Conservation (phyloP, 1,140 invertebrate genomes). For the Zaprionus taronus region DNA sequence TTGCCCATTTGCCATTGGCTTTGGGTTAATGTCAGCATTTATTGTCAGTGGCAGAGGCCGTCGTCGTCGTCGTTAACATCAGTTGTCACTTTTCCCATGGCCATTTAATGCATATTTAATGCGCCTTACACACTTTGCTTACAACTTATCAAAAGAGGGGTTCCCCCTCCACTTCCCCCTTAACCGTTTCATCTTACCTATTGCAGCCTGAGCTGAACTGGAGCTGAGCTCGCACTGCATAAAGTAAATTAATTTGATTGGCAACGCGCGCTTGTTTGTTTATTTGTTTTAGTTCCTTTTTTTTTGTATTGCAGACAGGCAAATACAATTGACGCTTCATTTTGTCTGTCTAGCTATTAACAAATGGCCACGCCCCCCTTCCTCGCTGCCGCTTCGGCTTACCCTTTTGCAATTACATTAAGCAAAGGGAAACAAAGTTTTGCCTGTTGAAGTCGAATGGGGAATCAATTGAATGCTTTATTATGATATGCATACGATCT, state of each 20-base stretch:
- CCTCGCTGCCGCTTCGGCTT: neutral
- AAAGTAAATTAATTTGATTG: slow-evolving; percentile 57
- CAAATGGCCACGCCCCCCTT: neutral
- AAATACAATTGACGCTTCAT: slow-evolving; percentile 36
- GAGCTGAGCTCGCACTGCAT: slow-evolving; percentile 17
- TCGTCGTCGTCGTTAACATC: slow-evolving; percentile 36
- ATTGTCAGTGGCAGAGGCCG: slow-evolving; percentile 19
- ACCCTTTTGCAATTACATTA: slow-evolving; percentile 50
- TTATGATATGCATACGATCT: no score
- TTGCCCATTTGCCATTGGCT: slow-evolving; percentile 34
- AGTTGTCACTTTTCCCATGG: slow-evolving; percentile 56
- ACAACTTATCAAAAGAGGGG: slow-evolving; percentile 18
- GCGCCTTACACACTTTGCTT: slow-evolving; percentile 46
- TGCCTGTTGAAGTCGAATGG: neutral
- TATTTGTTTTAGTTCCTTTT: slow-evolving; percentile 16
- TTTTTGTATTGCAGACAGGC: slow-evolving; percentile 9
- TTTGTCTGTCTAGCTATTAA: slow-evolving; percentile 6
- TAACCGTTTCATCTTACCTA: neutral
- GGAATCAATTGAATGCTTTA: no score
- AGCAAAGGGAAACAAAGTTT: neutral
- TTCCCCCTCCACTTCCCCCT: neutral
- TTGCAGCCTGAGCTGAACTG: slow-evolving; percentile 4
- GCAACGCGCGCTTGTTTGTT: slow-evolving; percentile 23
- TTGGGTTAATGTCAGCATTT: slow-evolving; percentile 25
- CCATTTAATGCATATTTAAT: slow-evolving; percentile 74